Conservation (phyloP, 92 coral and sea anemone species). For the Parazoanthus swiftii region DNA sequence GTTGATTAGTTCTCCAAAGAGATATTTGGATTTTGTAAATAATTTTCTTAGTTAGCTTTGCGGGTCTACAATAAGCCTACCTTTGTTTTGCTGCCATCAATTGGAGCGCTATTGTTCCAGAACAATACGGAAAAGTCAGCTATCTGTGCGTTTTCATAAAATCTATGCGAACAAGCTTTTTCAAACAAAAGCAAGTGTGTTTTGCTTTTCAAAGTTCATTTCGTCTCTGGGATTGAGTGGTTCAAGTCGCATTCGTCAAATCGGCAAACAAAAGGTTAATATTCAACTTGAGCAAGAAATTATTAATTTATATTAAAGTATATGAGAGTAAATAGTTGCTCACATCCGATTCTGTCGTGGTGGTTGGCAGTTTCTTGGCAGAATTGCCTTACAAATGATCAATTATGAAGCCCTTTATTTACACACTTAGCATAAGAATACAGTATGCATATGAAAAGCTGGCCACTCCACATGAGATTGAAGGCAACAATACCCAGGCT, state of each 20-base stretch:
- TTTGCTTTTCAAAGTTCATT: constrained; percentile 71
- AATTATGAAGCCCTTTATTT: constrained; percentile 91
- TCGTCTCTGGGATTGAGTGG: constrained; percentile 46
- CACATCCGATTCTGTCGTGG: constrained; percentile 84
- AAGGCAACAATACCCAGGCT: constrained; percentile 66
- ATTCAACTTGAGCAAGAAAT: constrained; percentile 76
- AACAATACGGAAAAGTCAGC: constrained; percentile 81
- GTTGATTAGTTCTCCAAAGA: constrained; percentile 88
- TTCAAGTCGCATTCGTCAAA: constrained; percentile 33
- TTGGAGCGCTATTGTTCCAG: constrained; percentile 74
- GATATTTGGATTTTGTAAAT: constrained; percentile 91
- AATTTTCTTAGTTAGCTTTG: constrained; percentile 80
- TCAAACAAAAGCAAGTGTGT: constrained; percentile 69
- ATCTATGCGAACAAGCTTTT: constrained; percentile 74
- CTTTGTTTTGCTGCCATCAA: constrained; percentile 76
- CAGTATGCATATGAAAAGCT: constrained; percentile 76
- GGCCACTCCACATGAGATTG: constrained; percentile 81
- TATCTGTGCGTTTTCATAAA: constrained; percentile 81
- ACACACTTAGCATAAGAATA: constrained; percentile 94
- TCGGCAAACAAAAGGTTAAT: constrained; percentile 78
- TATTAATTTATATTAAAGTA: constrained; percentile 91
- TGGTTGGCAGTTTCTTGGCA: constrained; percentile 80
- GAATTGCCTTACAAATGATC: constrained; percentile 99
- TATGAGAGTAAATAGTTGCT: constrained; percentile 70
- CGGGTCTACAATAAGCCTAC: constrained; percentile 66